A percentile compares a stretch with the other conserved stretches of the same genome.
Evolutionary conservation across 2,113 vertebrate species (phyloP).

Genomic region (Meleagris gallopavo): DNA sequence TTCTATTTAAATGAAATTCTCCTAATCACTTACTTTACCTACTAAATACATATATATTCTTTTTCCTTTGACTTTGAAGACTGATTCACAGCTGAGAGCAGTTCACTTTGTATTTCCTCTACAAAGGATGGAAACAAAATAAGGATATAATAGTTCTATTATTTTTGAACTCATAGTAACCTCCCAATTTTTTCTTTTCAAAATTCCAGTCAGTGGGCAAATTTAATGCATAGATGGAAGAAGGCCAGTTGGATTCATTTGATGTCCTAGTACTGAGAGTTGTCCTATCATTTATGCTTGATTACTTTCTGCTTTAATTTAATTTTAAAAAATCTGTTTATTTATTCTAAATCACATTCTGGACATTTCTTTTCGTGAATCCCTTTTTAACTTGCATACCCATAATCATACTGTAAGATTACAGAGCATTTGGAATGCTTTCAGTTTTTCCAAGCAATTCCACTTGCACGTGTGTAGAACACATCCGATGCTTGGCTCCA

Average conservation of each 20-base stretch:
- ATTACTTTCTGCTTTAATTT: neutral
- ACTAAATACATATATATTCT: neutral
- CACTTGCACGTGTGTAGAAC: neutral
- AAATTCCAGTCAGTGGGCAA: neutral
- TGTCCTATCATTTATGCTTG: neutral
- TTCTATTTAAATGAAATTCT: neutral
- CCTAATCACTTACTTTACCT: neutral
- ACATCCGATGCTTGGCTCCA: neutral
- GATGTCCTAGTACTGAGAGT: neutral
- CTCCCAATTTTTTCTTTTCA: neutral
- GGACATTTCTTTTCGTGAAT: neutral
- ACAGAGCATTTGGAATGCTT: neutral
- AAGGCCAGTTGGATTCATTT: neutral
- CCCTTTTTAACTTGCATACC: neutral
- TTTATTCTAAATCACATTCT: fast-evolving
- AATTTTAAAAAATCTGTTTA: neutral
- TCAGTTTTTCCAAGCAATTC: neutral
- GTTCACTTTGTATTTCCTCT: neutral
- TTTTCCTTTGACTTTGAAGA: neutral
- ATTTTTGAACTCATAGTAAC: neutral
- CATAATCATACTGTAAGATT: neutral
- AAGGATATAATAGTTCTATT: neutral
- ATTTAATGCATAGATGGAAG: neutral
- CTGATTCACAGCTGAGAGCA: neutral
- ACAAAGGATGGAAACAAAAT: neutral